Evolutionary conservation across 2,113 vertebrate genomes (phyloP), one percentile per base, ranked within the genome.

Genomic region (Cavia porcellus): DNA sequence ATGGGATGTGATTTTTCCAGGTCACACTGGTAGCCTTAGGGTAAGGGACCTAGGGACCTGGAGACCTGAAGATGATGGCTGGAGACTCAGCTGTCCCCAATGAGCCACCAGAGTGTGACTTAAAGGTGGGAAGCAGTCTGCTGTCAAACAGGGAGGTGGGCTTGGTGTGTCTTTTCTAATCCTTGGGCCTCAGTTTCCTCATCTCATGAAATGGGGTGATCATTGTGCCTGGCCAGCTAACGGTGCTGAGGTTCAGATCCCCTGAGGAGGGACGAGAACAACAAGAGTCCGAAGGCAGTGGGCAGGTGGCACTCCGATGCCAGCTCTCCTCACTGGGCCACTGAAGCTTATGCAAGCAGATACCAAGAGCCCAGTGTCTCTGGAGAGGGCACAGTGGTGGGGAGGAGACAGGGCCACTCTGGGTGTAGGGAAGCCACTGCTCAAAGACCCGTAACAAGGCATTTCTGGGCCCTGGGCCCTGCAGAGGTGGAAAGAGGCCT

Each of bases 271-370:
- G 35, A 24, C 14, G 15, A 89, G 55, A 8, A 20, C 47, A 28
- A 20, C 75, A 59, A 50, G 61, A 50, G 52, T 28, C 19, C 17
- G 35, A 38, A 32, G 12, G 64, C 38, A 15, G 45, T 19, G 20
- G 35, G 52, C 70, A 64, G 38, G 45, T 9, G 68, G 75, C 75
- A 47, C 79, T 50, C 88, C 74, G 91, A 89, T 89, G 52, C 89
- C 42, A 22, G 94, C 62, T 6, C 0, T 52, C 79, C 82, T 38
- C 59, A 15, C 70, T 15, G 66, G 90, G 75, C 88, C 64, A 47
- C 1, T 0, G 9, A 42, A 72, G 83, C 30, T 94, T 42, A 50
- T 95, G 75, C 81, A 94, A 98, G 89, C 89, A 84, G 91, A 97
- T 38, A 92, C 42, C 12, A 1, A 92, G 61, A 32, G 61, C 59